phyloP scores from a whole-genome alignment of 2,113 vertebrate species.

The Heterotilapia buettikoferi region DNA sequence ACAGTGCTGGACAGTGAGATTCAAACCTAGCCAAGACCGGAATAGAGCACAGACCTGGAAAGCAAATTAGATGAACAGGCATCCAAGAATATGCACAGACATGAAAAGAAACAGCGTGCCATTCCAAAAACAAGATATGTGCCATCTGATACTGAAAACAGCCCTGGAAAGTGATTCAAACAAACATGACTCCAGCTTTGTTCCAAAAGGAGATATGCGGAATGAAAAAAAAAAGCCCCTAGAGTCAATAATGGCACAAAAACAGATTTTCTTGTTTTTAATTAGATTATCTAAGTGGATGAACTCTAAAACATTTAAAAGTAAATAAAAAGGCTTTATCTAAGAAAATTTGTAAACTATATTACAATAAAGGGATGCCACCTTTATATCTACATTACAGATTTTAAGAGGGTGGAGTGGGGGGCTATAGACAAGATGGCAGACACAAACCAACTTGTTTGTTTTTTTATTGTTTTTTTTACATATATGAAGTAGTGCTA shows the following conservation, averaged over 20 bases:
- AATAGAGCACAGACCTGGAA: slow-evolving; percentile 58
- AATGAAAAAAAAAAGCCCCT: background rate
- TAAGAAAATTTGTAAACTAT: background rate
- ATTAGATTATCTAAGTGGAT: background rate
- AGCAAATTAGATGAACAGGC: slow-evolving; percentile 39
- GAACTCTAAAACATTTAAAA: background rate
- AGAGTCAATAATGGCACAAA: background rate
- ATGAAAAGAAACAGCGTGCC: slow-evolving; percentile 34
- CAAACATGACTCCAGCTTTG: slow-evolving; percentile 36
- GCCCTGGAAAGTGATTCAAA: slow-evolving; percentile 49
- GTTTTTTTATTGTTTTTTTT: background rate
- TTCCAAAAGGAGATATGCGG: slow-evolving; percentile 26
- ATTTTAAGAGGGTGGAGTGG: background rate
- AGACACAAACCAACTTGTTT: background rate
- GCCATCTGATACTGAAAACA: slow-evolving; percentile 58
- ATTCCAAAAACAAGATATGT: slow-evolving; percentile 45
- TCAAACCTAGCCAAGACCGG: slow-evolving; percentile 48
- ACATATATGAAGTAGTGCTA: background rate
- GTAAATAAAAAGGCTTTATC: background rate
- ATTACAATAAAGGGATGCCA: background rate
- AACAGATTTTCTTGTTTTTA: background rate
- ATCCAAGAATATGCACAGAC: slow-evolving; percentile 51
- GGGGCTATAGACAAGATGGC: background rate
- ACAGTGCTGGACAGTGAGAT: slow-evolving; percentile 14
- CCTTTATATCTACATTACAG: background rate